Conservation (phyloP, 1,140 invertebrate genomes). For the Plectrocnemia conspersa region DNA sequence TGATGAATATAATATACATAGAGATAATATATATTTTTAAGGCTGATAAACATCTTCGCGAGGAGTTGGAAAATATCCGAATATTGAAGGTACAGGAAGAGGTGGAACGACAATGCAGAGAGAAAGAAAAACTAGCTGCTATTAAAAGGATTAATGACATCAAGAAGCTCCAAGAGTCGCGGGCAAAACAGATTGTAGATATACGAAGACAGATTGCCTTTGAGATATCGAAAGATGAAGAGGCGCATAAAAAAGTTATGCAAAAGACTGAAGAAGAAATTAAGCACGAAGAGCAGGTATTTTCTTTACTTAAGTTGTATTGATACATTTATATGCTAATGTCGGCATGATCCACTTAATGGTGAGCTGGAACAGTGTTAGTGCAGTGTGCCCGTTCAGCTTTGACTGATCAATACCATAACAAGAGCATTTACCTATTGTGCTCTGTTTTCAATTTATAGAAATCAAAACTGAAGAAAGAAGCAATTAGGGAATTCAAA, state of each 20-base stretch:
- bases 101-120: conserved; percentile 48
- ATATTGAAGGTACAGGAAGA: conserved; percentile 51
- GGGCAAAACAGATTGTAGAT: conserved; percentile 46
- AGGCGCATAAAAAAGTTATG: conserved; percentile 48
- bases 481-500: conserved; percentile 45
- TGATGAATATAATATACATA: neutral
- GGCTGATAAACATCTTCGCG: conserved; percentile 48
- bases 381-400: too few species aligned
- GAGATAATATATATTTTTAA: conserved; percentile 25
- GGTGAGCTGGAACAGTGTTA: too few species aligned
- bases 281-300: conserved; percentile 45
- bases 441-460: neutral
- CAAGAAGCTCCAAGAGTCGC: conserved; percentile 44
- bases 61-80: conserved; percentile 47
- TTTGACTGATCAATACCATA: too few species aligned
- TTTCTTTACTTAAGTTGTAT: too few species aligned
- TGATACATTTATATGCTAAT: too few species aligned
- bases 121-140: conserved; percentile 44
- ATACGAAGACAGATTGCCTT: conserved; percentile 48
- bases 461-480: conserved; percentile 38
- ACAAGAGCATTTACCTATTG: too few species aligned
- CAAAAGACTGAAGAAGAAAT: conserved; percentile 48
- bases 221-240: conserved; percentile 50
- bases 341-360: too few species aligned
- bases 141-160: conserved; percentile 51